phyloP scores from a whole-genome alignment of 2,888 invertebrate species.

The Eupithecia centaureata region DNA sequence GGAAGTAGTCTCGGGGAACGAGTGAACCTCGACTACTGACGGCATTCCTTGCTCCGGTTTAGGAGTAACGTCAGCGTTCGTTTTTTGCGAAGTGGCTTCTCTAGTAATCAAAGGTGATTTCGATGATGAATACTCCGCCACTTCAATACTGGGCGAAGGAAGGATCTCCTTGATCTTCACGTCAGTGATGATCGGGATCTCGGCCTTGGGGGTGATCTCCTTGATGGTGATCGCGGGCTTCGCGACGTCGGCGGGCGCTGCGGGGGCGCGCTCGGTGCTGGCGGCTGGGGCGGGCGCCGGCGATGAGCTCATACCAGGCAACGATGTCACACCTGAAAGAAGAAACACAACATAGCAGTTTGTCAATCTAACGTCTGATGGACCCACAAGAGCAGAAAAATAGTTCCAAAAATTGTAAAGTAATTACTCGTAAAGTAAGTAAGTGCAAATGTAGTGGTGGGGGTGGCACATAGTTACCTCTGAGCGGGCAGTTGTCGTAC shows the following conservation, averaged over 20 bases:
- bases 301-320: slow-evolving; percentile 62
- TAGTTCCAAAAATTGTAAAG: too few relatives aligned
- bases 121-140: slow-evolving; percentile 71
- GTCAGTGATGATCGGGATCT: slow-evolving; percentile 74
- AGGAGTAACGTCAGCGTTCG: slow-evolving; percentile 47
- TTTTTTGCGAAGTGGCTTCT: slow-evolving; percentile 73
- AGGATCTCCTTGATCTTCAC: slow-evolving; percentile 78
- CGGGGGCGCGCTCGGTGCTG: slow-evolving; percentile 45
- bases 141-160: slow-evolving; percentile 69
- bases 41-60: slow-evolving; percentile 63
- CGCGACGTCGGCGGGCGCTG: slow-evolving; percentile 53
- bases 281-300: slow-evolving; percentile 46
- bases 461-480: slow-evolving; percentile 67
- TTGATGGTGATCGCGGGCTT: slow-evolving; percentile 82
- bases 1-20: slow-evolving; percentile 48
- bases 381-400: too few relatives aligned
- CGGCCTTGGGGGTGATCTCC: slow-evolving; percentile 84
- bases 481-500: slow-evolving; percentile 91
- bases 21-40: slow-evolving; percentile 57
- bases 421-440: too few relatives aligned
- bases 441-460: neutral
- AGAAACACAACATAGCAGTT: neutral
- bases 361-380: neutral
- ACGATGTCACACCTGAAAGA: slow-evolving; percentile 67
- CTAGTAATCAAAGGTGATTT: slow-evolving; percentile 75